Base-by-base conservation (phyloP, 64 coral and sea anemone genomes). In the Montipora cactus region DNA sequence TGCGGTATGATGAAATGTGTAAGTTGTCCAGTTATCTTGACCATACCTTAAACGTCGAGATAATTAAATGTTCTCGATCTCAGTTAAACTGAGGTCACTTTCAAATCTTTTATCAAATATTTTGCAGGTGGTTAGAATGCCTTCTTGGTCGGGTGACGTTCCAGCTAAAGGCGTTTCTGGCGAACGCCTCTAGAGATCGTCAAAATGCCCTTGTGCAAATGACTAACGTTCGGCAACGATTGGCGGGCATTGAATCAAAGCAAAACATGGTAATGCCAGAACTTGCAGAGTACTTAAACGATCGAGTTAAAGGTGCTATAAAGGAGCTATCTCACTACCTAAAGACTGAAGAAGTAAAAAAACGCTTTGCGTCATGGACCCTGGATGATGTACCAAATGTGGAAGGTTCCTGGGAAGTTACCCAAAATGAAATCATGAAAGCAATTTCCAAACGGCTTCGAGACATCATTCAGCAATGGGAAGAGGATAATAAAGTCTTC, bases 401-500 rank as follows among this genome's bases (percentile, higher is more conserved):
- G 61, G 53, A 79, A 15, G 1, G 53, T 10, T 78, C 87, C 21
- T 79, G 87, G 87, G 25, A 45, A 7, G 51, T n/a, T 9, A 89
- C 87, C 20, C 4, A 62, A 6, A 47, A 55, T 44, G 15, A 46
- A 12, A 49, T 89, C 53, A 68, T 2, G 5, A 79, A 89, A 49
- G 55, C 6, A 9, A 11, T 89, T 4, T 8, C 47, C 78, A 66
- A 4, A 9, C 74, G 87, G 2, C 18, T 89, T 21, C 74, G 12
- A 79, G 76, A 61, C 1, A 48, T 67, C 23, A 79, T 89, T 6
- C 45, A 78, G 20, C 28, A 79, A 28, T 89, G 74, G 87, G 87
- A 89, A 89, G 87, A 89, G 59, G 61, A 78, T 48, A 48, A 89
- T 14, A 6, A 89, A 10, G 74, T 89, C 19, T 79, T 78, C 25